These are phyloP conservation scores for Apocheima hispidaria DNA, from an alignment of 2,888 invertebrate genomes.

Conservation along the genomic window DNA sequence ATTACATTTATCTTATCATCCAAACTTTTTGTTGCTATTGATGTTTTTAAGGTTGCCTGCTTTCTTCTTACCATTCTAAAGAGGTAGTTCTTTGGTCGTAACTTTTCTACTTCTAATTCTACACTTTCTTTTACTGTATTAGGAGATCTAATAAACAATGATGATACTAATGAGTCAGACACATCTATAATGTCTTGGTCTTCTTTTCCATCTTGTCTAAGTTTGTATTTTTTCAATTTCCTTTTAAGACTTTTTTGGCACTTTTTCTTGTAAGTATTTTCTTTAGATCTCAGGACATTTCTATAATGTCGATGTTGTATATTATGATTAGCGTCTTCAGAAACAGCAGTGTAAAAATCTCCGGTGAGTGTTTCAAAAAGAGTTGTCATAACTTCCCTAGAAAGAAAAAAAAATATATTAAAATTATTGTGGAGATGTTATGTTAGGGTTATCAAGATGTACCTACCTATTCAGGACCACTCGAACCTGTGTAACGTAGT, in stretches of 20 bases:
- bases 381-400: constrained; percentile 76
- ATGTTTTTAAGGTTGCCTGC: constrained; percentile 44
- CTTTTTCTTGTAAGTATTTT: constrained; percentile 64
- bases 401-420: constrained; percentile 42
- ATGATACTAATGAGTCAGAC: constrained; percentile 63
- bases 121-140: constrained; percentile 46
- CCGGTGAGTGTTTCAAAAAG: constrained; percentile 52
- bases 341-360: constrained; percentile 38
- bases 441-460: too few species aligned
- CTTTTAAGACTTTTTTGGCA: constrained; percentile 67
- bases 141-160: constrained; percentile 69
- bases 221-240: constrained; percentile 76
- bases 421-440: neutral
- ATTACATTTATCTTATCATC: constrained; percentile 22
- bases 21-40: constrained; percentile 36
- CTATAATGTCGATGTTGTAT: constrained; percentile 45
- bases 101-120: constrained; percentile 47
- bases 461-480: too few species aligned
- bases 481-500: too few species aligned
- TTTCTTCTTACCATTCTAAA: constrained; percentile 73
- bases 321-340: constrained; percentile 38
- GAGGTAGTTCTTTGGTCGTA: constrained; percentile 68
- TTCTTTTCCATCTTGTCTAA: constrained; percentile 74
- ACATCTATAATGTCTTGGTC: constrained; percentile 78
- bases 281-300: constrained; percentile 60